Evolutionary conservation across 2,888 invertebrate species (phyloP).

Genomic region (Timandra comae): DNA sequence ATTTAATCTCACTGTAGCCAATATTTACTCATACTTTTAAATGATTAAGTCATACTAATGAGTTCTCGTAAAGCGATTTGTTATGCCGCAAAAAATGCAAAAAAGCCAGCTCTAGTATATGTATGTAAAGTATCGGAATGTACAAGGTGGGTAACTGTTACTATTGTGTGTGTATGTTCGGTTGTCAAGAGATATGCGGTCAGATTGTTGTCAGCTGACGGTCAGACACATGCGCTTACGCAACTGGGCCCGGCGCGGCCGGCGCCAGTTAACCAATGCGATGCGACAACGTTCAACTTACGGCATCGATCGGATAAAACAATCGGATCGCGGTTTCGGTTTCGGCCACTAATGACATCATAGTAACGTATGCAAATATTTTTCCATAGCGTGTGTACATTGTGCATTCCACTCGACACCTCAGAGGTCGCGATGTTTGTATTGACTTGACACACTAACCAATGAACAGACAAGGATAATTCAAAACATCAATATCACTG

Average conservation of each 20-base stretch:
- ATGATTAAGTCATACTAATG: slow-evolving; percentile 24
- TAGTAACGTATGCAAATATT: slow-evolving; percentile 24
- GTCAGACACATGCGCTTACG: slow-evolving; percentile 34
- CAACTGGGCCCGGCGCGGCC: slow-evolving; percentile 40
- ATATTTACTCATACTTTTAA: slow-evolving; percentile 20
- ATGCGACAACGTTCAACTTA: slow-evolving; percentile 15
- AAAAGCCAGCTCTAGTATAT: too few species aligned
- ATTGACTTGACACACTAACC: slow-evolving; percentile 25
- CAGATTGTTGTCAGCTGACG: slow-evolving; percentile 6
- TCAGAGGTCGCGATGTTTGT: slow-evolving; percentile 4
- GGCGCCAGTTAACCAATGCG: slow-evolving; percentile 39
- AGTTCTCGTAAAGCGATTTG: slow-evolving; percentile 14
- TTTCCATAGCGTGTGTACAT: slow-evolving; percentile 20
- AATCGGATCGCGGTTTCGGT: slow-evolving; percentile 21
- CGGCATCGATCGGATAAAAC: slow-evolving; percentile 15
- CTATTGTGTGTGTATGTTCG: slow-evolving; percentile 4
- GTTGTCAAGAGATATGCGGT: background rate
- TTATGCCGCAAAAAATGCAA: slow-evolving; percentile 6
- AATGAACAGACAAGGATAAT: slow-evolving; percentile 12
- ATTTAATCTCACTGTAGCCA: slow-evolving; percentile 15
- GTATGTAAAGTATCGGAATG: too few species aligned
- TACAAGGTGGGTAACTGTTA: too few species aligned
- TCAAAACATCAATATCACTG: too few species aligned
- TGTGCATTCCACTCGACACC: slow-evolving; percentile 13
- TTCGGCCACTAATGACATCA: slow-evolving; percentile 28